A percentile compares a stretch with the other conserved stretches of the same genome.
These are phyloP conservation scores for Rapana venosa DNA, from an alignment of 2,888 invertebrate genomes.

Conservation along the genomic window DNA sequence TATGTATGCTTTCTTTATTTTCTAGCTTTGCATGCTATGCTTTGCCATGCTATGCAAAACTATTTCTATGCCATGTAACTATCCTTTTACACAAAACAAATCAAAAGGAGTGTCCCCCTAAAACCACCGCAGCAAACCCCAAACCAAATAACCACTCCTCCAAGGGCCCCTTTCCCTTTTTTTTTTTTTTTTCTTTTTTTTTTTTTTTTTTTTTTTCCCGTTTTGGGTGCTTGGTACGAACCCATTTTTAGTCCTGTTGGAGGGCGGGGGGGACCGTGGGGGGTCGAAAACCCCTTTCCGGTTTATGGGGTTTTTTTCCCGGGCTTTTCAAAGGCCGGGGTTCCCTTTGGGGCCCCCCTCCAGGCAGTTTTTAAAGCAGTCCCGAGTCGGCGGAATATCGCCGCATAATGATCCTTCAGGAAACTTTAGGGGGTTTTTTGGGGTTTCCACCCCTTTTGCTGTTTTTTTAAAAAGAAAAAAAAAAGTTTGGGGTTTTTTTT, in stretches of 20 bases:
- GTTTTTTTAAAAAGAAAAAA: slow-evolving; percentile 46
- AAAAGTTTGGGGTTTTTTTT: too few species aligned
- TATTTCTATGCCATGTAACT: too few species aligned
- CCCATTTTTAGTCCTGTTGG: slow-evolving; percentile 93
- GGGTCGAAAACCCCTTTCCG: slow-evolving; percentile 98
- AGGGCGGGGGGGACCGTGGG: slow-evolving; percentile 94
- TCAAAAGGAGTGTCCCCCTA: not conserved
- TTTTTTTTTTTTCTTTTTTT: too few species aligned
- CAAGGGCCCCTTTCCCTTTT: slow-evolving; percentile 91
- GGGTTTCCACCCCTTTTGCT: slow-evolving; percentile 94
- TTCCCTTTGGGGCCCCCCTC: slow-evolving; percentile 89
- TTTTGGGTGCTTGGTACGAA: slow-evolving; percentile 89
- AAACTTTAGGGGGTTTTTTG: slow-evolving; percentile 90
- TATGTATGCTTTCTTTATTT: too few species aligned
- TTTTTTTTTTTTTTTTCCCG: too few species aligned
- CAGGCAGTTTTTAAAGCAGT: slow-evolving; percentile 91
- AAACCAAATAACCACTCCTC: slow-evolving; percentile 90
- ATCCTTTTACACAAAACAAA: too few species aligned
- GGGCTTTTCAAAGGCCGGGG: slow-evolving; percentile 96
- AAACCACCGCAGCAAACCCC: not conserved
- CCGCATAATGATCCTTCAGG: slow-evolving; percentile 87
- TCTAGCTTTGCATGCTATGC: too few species aligned
- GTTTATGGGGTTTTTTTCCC: slow-evolving; percentile 91
- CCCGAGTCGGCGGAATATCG: slow-evolving; percentile 92
- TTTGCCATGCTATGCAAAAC: too few species aligned